These are phyloP conservation scores for Ariolimax columbianus DNA, from an alignment of 2,888 invertebrate genomes.

Conservation along the genomic window DNA sequence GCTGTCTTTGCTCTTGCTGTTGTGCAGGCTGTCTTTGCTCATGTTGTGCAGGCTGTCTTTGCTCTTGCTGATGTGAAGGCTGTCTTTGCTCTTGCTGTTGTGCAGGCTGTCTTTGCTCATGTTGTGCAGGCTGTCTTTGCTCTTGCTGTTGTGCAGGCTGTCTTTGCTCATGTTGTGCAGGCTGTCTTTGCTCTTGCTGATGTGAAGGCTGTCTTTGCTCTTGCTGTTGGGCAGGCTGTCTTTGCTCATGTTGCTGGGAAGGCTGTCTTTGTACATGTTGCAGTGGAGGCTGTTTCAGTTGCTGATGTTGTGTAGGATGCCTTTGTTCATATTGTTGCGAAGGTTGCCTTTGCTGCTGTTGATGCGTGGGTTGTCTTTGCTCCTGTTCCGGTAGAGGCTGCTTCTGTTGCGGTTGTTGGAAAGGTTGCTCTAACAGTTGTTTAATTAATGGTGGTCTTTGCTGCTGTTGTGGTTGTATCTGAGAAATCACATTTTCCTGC, in stretches of 20 bases:
- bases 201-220: slow-evolving; percentile 32
- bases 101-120: neutral
- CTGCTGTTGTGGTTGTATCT: neutral
- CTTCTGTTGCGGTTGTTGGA: neutral
- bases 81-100: neutral
- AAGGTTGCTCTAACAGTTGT: neutral
- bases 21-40: neutral
- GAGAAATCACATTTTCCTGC: neutral
- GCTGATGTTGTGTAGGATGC: neutral
- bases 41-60: neutral
- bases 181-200: slow-evolving; percentile 33
- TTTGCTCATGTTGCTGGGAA: neutral
- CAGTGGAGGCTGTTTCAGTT: neutral
- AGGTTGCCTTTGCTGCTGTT: neutral
- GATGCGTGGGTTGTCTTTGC: neutral
- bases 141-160: neutral
- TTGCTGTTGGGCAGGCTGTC: slow-evolving; percentile 14
- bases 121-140: neutral
- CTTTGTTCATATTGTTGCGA: neutral
- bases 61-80: neutral
- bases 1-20: slow-evolving; percentile 1
- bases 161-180: slow-evolving; percentile 25
- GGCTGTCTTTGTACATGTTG: neutral
- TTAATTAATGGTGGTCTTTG: neutral
- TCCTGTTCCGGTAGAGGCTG: slow-evolving; percentile 20